A percentile compares a stretch with the other conserved stretches of the same genome.
Conservation (phyloP, 2,113 vertebrate genomes). For the Patagioenas fasciata region DNA sequence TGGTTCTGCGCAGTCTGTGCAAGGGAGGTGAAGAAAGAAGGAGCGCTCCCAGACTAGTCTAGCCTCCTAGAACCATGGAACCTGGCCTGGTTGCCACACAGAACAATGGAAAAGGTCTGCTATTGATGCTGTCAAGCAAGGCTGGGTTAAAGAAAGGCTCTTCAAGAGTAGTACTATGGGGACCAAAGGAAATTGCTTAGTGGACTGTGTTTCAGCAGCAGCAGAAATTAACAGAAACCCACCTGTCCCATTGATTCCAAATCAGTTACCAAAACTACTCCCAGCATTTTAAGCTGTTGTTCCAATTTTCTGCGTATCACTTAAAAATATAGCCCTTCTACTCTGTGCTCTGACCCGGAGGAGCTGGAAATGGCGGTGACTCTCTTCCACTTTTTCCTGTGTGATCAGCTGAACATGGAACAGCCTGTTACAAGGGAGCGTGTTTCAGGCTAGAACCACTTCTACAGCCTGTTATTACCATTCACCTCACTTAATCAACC, state of each 20-base stretch:
- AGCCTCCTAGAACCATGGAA: background rate
- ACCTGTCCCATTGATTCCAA: background rate
- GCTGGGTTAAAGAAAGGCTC: background rate
- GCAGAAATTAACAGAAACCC: background rate
- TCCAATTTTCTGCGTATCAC: background rate
- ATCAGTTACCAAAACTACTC: background rate
- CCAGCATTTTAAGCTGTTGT: background rate
- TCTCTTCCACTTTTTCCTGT: background rate
- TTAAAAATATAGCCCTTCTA: background rate
- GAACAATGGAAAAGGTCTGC: background rate
- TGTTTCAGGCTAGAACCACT: background rate
- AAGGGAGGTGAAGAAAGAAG: background rate
- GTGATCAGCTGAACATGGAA: background rate
- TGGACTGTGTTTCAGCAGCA: background rate
- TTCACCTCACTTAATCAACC: background rate
- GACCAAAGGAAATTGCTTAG: background rate
- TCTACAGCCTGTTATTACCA: background rate
- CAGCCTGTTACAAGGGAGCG: background rate
- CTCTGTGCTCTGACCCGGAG: background rate
- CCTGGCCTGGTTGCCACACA: background rate
- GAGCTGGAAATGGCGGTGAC: background rate
- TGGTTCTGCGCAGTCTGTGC: fast-evolving
- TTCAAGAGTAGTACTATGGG: background rate
- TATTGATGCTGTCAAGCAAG: background rate
- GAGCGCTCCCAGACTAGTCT: background rate